Conservation (phyloP, 2,797 vertebrate species). For the Melanotaenia boesemani region DNA sequence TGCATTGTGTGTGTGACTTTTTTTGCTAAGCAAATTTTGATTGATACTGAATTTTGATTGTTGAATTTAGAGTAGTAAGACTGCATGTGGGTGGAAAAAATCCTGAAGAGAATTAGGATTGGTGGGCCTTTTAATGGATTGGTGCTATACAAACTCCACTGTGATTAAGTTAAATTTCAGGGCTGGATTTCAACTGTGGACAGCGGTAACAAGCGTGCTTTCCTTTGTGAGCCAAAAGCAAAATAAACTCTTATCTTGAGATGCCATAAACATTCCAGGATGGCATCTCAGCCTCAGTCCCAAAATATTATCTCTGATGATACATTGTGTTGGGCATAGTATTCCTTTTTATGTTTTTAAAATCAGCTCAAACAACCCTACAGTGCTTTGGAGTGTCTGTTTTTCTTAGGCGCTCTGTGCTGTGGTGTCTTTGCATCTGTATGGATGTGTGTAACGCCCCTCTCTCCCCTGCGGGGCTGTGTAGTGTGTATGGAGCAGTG, state of each 20-base stretch:
- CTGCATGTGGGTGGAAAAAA: neutral
- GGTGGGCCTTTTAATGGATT: neutral
- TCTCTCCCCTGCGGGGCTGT: constrained; percentile 70
- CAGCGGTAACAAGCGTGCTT: neutral
- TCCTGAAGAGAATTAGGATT: neutral
- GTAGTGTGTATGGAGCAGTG: constrained; percentile 88
- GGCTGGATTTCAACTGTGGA: neutral
- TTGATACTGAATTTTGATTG: neutral
- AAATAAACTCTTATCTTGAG: constrained; percentile 16
- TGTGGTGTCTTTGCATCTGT: constrained; percentile 27
- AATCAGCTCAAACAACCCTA: constrained; percentile 13
- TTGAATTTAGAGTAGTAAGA: neutral
- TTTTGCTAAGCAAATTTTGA: no score
- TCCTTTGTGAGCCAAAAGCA: neutral
- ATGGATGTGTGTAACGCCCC: constrained; percentile 65
- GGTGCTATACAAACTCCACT: neutral
- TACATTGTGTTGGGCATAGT: neutral
- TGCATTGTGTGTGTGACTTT: neutral
- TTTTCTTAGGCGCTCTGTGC: constrained; percentile 37
- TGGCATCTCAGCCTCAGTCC: neutral
- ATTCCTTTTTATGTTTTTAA: neutral
- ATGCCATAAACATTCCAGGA: neutral
- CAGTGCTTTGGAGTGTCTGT: constrained; percentile 28
- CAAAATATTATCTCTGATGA: constrained; percentile 7
- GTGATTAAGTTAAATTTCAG: neutral